Percentiles rank a stretch among this genome's conserved stretches.
These are phyloP conservation scores for Notarius quadriscutis DNA, from an alignment of 2,113 vertebrate genomes.

Conservation along the genomic window DNA sequence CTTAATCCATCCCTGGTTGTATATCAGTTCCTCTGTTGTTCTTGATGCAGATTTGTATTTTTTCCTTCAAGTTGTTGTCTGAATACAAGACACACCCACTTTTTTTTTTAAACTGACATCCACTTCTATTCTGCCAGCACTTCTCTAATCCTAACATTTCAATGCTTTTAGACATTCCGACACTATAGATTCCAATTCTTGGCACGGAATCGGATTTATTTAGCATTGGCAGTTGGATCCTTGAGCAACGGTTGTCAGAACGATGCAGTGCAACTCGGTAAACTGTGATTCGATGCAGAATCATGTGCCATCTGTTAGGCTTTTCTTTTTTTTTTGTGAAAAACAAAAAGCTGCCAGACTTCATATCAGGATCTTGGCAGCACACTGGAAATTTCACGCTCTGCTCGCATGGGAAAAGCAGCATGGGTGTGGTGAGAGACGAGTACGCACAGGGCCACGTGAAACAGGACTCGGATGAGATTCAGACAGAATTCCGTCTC, in stretches of 20 bases:
- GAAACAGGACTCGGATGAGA: background rate
- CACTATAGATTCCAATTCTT: background rate
- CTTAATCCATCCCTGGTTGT: background rate
- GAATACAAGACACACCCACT: background rate
- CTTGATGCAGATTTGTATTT: background rate
- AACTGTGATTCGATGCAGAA: constrained; percentile 32
- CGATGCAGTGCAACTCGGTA: constrained; percentile 2
- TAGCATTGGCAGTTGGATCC: background rate
- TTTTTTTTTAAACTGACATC: background rate
- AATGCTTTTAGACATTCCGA: background rate
- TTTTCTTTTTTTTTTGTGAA: background rate
- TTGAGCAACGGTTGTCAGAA: constrained; percentile 23
- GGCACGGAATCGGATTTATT: constrained; percentile 2
- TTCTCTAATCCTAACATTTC: background rate
- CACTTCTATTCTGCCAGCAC: too few species aligned
- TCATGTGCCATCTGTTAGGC: constrained; percentile 27
- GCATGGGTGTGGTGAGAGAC: constrained; percentile 21
- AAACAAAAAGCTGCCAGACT: constrained; percentile 41
- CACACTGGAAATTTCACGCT: constrained; percentile 6
- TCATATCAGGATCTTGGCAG: constrained; percentile 20
- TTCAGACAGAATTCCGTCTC: background rate
- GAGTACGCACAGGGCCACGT: background rate
- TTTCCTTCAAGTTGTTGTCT: background rate
- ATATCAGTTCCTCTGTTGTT: background rate
- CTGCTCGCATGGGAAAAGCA: background rate